Percentiles rank a stretch among this genome's conserved stretches.
Evolutionary conservation across 2,888 invertebrate genomes (phyloP).

Genomic region (Phortica okadai): DNA sequence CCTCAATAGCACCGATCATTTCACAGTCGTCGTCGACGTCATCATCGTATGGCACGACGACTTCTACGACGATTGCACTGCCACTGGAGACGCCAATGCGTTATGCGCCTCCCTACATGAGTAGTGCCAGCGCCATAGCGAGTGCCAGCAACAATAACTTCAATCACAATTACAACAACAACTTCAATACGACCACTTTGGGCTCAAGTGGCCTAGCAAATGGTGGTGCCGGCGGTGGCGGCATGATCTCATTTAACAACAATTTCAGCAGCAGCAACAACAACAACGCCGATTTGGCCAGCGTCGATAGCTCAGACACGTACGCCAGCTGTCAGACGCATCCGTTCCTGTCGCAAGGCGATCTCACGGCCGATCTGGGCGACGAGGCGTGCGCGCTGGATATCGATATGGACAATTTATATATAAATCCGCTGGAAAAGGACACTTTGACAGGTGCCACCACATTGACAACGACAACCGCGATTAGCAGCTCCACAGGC

Average conservation of each 20-base stretch:
- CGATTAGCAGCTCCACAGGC: constrained; percentile 64
- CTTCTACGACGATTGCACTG: constrained; percentile 74
- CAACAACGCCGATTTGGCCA: constrained; percentile 78
- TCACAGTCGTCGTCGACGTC: constrained; percentile 73
- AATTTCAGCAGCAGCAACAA: constrained; percentile 72
- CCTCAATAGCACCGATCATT: constrained; percentile 58
- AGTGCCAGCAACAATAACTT: constrained; percentile 65
- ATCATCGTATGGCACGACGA: constrained; percentile 75
- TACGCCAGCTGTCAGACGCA: constrained; percentile 98
- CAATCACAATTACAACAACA: constrained; percentile 75
- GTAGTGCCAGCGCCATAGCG: constrained; percentile 30
- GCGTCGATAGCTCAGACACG: constrained; percentile 90
- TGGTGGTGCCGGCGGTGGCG: constrained; percentile 48
- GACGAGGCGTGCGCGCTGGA: constrained; percentile 75
- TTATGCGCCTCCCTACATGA: constrained; percentile 67
- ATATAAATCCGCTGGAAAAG: constrained; percentile 91
- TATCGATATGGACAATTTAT: constrained; percentile 87
- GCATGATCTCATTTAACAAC: constrained; percentile 53
- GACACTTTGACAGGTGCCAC: constrained; percentile 43
- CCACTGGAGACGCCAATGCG: constrained; percentile 73
- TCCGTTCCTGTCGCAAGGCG: constrained; percentile 92
- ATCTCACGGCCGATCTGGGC: constrained; percentile 80
- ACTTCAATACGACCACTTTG: constrained; percentile 66
- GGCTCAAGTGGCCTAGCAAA: constrained; percentile 58
- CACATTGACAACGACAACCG: constrained; percentile 29